Evolutionary conservation across 2,888 invertebrate species (phyloP), one percentile per base, ranked within the genome.

Genomic region (Phengaris alcon): DNA sequence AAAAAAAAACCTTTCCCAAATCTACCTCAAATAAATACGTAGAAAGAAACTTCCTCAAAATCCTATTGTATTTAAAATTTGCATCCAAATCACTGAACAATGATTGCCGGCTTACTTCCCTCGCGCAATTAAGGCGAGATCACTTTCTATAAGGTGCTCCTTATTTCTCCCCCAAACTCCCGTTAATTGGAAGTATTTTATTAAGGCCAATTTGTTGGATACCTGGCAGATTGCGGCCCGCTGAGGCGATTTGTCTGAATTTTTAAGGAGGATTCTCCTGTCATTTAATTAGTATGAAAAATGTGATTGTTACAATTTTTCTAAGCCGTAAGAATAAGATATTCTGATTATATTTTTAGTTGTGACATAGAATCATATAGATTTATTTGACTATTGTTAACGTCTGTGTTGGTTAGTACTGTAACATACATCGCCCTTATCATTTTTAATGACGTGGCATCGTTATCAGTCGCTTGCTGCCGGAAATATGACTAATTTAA

Each of bases 111-210:
- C 79, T 78, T 75, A 77, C 72, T 70, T 69, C 76, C 78, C 78
- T 78, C 78, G 75, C 77, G 79, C 80, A 80, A 80, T 81, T 80
- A 78, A 77, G 78, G 73, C 76, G 73, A 80, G 90, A 91, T 91
- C 90, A 85, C 88, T 90, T 88, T 83, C 86, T 86, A 85, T 89
- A 85, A 89, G 89, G 88, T 90, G 87, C 86, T 88, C 88, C 88
- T 87, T 90, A 89, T 90, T 90, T 89, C 88, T 88, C 85, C 85
- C 84, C 80, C 81, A 81, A 78, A 76, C 68, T 70, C 79, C 81
- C 90, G 88, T 90, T 91, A 91, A 91, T 91, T 90, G 90, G 86
- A 84, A 75, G 89, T 90, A 90, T 90, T 91, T 91, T 90, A 91
- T 91, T 90, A 89, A 86, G 85, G 87, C 86, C 91, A 91, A 91